These are phyloP conservation scores for Leucophenga maculata DNA, from an alignment of 2,888 invertebrate genomes.

Conservation along the genomic window DNA sequence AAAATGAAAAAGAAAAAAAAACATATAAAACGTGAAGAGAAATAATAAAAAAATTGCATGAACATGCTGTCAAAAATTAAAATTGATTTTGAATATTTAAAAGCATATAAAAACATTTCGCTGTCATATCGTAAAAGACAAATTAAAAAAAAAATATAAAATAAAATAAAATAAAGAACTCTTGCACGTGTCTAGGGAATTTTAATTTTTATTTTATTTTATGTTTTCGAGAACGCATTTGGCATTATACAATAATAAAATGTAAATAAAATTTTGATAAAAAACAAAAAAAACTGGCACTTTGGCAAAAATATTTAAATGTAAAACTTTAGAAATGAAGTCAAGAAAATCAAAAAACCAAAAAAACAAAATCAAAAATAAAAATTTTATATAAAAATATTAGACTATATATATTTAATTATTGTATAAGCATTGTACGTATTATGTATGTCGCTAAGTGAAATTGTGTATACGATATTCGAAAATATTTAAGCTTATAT, in stretches of 20 bases:
- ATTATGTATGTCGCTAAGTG: conserved; percentile 25
- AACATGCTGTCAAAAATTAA: conserved; percentile 23
- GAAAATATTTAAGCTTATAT: conserved; percentile 11
- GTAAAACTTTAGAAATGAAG: neutral
- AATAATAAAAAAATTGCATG: neutral
- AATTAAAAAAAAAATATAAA: conserved; percentile 31
- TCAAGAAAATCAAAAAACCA: conserved; percentile 8
- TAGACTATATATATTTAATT: neutral
- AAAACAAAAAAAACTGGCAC: neutral
- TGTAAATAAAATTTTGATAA: conserved; percentile 7
- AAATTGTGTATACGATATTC: conserved; percentile 63
- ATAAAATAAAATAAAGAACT: conserved; percentile 21
- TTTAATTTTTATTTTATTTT: too few species aligned
- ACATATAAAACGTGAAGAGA: conserved; percentile 23
- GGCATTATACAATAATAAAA: neutral
- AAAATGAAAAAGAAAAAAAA: conserved; percentile 33
- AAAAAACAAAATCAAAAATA: neutral
- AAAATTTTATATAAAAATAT: neutral
- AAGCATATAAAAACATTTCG: conserved; percentile 40
- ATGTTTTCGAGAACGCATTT: too few species aligned
- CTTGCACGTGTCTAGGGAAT: too few species aligned
- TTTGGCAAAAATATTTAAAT: neutral
- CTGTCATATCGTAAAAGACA: conserved; percentile 43
- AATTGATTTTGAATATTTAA: conserved; percentile 37
- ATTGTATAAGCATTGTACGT: too few species aligned